These are phyloP conservation scores for Agriopis aurantiaria DNA, from an alignment of 2,888 invertebrate species.

Conservation along the genomic window DNA sequence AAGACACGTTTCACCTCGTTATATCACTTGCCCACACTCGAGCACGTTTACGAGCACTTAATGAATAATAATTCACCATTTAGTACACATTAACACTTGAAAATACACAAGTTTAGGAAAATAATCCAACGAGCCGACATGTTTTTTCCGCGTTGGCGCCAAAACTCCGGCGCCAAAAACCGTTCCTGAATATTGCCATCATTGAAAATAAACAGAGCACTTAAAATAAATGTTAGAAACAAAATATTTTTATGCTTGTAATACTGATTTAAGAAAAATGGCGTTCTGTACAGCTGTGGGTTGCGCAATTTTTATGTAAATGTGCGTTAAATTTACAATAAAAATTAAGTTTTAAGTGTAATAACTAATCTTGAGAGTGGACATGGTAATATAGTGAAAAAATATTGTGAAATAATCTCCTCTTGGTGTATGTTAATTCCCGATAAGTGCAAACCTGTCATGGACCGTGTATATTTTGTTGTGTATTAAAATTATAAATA, in stretches of 20 bases:
- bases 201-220: not conserved
- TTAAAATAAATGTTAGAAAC: slow-evolving; percentile 31
- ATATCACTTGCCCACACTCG: too few relatives aligned
- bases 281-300: slow-evolving; percentile 84
- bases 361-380: slow-evolving; percentile 60
- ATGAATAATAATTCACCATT: too few relatives aligned
- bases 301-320: slow-evolving; percentile 86
- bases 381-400: slow-evolving; percentile 66
- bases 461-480: slow-evolving; percentile 84
- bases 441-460: slow-evolving; percentile 74
- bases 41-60: too few relatives aligned
- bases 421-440: slow-evolving; percentile 62
- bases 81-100: too few relatives aligned
- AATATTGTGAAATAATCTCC: slow-evolving; percentile 61
- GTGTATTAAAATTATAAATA: slow-evolving; percentile 81
- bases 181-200: not conserved
- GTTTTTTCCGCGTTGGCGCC: too few relatives aligned
- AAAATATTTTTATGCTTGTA: slow-evolving; percentile 46
- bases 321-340: slow-evolving; percentile 73
- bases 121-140: too few relatives aligned
- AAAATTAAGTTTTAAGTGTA: slow-evolving; percentile 68
- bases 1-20: too few relatives aligned
- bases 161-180: too few relatives aligned
- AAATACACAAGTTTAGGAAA: too few relatives aligned
- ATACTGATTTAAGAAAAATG: slow-evolving; percentile 76